These are phyloP conservation scores for Lepidurus packardi DNA, from an alignment of 1,140 invertebrate genomes.

Conservation along the genomic window DNA sequence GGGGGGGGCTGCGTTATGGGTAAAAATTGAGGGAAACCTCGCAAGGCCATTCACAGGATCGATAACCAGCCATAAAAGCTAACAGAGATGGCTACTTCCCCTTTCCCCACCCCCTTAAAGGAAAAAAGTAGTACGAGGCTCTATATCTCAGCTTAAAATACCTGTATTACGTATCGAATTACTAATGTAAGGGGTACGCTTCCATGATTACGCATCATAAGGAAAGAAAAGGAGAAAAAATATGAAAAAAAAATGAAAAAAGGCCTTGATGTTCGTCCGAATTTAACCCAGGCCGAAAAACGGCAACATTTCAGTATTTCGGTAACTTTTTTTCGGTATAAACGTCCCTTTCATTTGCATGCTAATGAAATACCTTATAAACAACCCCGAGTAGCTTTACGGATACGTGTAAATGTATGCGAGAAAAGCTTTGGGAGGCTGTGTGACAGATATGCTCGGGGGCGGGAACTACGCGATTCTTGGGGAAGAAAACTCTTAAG, in stretches of 20 bases:
- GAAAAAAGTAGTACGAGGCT: background rate
- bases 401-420: too few relatives aligned
- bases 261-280: too few relatives aligned
- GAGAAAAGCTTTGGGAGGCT: background rate
- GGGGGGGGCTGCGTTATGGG: background rate
- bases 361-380: background rate
- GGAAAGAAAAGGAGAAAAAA: background rate
- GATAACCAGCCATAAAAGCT: background rate
- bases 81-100: background rate
- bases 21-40: background rate
- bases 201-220: background rate
- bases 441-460: background rate
- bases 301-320: too few relatives aligned
- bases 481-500: background rate
- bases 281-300: too few relatives aligned
- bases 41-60: constrained; percentile 13
- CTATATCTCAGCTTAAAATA: background rate
- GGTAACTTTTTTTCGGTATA: background rate
- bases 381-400: background rate
- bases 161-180: background rate
- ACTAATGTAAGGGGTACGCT: background rate
- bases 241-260: background rate
- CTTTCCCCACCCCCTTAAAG: background rate
- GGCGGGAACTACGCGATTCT: background rate
- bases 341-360: background rate